Percentiles rank a stretch among this genome's conserved stretches.
phyloP scores from a whole-genome alignment of 2,113 vertebrate genomes.

The Anhinga rufa region DNA sequence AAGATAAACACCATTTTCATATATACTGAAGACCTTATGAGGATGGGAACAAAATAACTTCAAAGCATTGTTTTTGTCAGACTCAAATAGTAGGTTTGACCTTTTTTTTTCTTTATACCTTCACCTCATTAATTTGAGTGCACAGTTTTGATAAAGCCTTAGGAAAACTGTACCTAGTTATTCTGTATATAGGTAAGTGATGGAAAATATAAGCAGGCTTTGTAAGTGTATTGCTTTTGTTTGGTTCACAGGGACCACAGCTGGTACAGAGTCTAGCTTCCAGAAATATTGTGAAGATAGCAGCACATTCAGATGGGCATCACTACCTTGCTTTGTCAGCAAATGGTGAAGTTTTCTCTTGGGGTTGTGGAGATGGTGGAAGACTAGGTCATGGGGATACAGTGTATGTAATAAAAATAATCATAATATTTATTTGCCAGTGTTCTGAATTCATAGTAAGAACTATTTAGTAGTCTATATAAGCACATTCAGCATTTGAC shows the following conservation, averaged over 20 bases:
- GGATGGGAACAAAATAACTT: not conserved
- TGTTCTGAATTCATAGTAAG: not conserved
- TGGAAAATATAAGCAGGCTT: not conserved
- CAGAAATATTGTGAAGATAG: constrained; percentile 91
- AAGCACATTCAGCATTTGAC: not conserved
- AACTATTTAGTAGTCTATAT: not conserved
- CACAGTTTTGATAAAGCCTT: not conserved
- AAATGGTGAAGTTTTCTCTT: constrained; percentile 95
- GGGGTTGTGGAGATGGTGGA: constrained; percentile 96
- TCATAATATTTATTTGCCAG: not conserved
- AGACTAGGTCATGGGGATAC: constrained; percentile 95
- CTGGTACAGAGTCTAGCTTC: constrained; percentile 88
- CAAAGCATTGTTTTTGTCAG: not conserved
- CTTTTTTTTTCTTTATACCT: not conserved
- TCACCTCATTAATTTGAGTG: not conserved
- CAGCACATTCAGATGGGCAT: constrained; percentile 95
- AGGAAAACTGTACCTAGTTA: not conserved
- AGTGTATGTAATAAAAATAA: constrained; percentile 77
- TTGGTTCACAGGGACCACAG: constrained; percentile 82
- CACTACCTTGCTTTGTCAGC: constrained; percentile 92
- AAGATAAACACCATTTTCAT: not conserved
- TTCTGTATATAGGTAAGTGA: not conserved
- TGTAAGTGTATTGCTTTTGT: not conserved
- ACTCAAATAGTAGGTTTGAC: not conserved
- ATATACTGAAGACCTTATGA: not conserved